Base-by-base conservation (phyloP, 2,113 vertebrate species). In the Lampris incognitus region DNA sequence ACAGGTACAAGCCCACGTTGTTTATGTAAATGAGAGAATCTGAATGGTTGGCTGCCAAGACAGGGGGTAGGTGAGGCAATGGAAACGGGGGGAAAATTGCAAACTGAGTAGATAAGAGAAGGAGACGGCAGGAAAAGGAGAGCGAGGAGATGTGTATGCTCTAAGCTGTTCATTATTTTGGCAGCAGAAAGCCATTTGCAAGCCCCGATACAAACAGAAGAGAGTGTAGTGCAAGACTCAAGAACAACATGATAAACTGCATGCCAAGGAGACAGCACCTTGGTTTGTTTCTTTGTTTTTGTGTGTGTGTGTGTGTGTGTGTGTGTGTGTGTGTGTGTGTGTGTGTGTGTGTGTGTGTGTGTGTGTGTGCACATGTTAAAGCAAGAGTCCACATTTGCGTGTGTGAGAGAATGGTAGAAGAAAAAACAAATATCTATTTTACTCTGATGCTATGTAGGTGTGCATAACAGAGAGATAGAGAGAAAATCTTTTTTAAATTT, bases 121-220 rank as follows among this genome's bases (percentile, higher is more conserved):
- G 64, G 24, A 69, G 60, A 7, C 24, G 24, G 24, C 24, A 24
- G 24, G 37, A 24, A 54, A 55, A 10, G 65, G 59, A 66, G 65
- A 78, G 11, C 80, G 13, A 24, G 72, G 73, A 64, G 75, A 76
- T 37, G 65, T 72, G 63, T 59, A 9, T 4, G 58, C 74, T 85
- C 66, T 71, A 51, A 85, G 78, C 71, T 73, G 83, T 82, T 89
- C 69, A 70, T 90, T 87, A 88, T 88, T 79, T 84, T 88, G 87
- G 79, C 89, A 78, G 72, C 58, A 56, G 69, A 76, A 39, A 86
- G 74, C 71, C 51, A 62, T 83, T 83, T 85, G 59, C 38, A 42
- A 86, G 82, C 62, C 24, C 51, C 51, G 9, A 74, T 44, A 73
- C 85, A 86, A 83, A 85, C 74, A 77, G 80, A 24, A 68, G 76